Conservation (phyloP, 2,797 vertebrate genomes). For the Coluber constrictor region DNA sequence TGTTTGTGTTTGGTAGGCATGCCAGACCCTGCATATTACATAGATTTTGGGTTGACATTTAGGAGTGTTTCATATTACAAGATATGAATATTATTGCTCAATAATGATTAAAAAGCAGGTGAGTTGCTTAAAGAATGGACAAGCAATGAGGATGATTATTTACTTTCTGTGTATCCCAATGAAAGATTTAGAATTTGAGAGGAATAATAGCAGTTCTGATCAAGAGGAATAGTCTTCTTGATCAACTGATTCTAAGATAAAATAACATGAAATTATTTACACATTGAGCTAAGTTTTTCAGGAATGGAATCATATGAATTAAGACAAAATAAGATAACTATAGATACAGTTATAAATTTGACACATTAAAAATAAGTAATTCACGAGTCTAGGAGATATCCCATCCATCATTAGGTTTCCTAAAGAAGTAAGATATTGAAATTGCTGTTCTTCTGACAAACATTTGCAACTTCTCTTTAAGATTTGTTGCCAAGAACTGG, state of each 20-base stretch:
- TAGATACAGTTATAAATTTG: not conserved
- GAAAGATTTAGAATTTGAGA: not conserved
- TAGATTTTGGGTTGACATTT: not conserved
- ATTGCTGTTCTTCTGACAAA: not conserved
- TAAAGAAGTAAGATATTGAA: not conserved
- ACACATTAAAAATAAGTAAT: not conserved
- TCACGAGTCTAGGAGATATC: not conserved
- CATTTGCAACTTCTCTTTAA: not conserved
- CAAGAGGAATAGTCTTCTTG: not conserved
- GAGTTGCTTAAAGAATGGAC: not conserved
- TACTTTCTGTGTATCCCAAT: not conserved
- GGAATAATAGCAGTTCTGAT: not conserved
- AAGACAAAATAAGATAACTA: not conserved
- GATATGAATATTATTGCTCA: not conserved
- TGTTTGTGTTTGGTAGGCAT: not conserved
- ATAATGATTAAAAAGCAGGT: not conserved
- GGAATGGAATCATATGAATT: not conserved
- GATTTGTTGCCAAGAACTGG: not conserved
- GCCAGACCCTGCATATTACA: not conserved
- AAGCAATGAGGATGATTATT: not conserved
- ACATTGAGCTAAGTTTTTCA: not conserved
- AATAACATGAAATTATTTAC: not conserved
- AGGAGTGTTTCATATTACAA: not conserved
- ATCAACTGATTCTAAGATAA: not conserved
- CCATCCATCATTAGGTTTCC: not conserved